Percentiles rank a stretch among this genome's conserved stretches.
phyloP scores from a whole-genome alignment of 2,888 invertebrate species.

The Euspilapteryx auroguttella region DNA sequence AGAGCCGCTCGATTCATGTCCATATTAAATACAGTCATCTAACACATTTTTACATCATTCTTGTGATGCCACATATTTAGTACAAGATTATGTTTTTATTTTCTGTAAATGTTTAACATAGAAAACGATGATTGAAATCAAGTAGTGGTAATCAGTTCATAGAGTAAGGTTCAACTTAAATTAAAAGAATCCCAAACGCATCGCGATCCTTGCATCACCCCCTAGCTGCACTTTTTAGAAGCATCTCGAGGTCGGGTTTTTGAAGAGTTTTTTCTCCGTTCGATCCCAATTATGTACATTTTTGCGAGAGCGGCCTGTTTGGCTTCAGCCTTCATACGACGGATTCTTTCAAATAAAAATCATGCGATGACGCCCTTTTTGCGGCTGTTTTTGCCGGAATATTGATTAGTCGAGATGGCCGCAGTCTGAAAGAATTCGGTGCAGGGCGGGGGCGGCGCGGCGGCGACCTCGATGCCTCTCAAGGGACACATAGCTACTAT shows the following conservation, averaged over 20 bases:
- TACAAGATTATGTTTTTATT: too few relatives aligned
- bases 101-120: too few relatives aligned
- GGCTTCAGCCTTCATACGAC: conserved; percentile 27
- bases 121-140: too few relatives aligned
- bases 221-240: conserved; percentile 55
- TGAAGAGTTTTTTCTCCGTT: conserved; percentile 47
- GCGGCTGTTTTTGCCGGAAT: conserved; percentile 41
- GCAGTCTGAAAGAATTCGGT: conserved; percentile 42
- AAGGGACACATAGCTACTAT: too few relatives aligned
- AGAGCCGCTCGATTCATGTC: too few relatives aligned
- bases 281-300: conserved; percentile 56
- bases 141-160: too few relatives aligned
- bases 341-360: conserved; percentile 59
- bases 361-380: conserved; percentile 33
- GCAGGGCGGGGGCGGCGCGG: conserved; percentile 12
- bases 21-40: too few relatives aligned
- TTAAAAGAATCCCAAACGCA: too few relatives aligned
- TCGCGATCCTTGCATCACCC: conserved; percentile 26
- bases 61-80: too few relatives aligned
- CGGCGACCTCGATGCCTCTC: background rate
- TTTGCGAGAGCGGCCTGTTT: conserved; percentile 51
- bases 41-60: too few relatives aligned
- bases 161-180: too few relatives aligned
- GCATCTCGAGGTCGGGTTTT: conserved; percentile 54
- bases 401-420: conserved; percentile 45